Base-by-base conservation (phyloP, 2,113 vertebrate species). In the Heteronetta atricapilla region DNA sequence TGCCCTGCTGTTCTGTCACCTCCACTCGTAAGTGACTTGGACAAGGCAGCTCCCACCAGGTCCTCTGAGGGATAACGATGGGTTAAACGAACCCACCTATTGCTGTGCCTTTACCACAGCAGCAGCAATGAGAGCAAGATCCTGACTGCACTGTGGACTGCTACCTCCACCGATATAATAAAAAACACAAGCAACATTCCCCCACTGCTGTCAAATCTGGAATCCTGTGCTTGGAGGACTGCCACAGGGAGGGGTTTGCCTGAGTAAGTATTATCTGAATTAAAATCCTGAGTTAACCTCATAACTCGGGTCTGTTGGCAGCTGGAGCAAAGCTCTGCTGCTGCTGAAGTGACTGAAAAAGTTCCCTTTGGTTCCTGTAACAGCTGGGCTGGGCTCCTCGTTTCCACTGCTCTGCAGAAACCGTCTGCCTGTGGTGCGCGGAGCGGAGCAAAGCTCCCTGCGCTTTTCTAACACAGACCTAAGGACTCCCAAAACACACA, bases 361-460 rank as follows among this genome's bases (percentile, higher is more conserved):
- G 31, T 48, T 84, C 58, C 56, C 52, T 86, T 62, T 0, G 2
- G 21, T 52, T 92, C 84, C n/a, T 70, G 28, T 55, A 44, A 63
- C 6, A 36, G 46, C 8, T 86, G 53, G n/a, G 29, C 53, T 88
- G 68, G 46, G 33, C 28, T 89, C 48, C 64, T 68, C 18, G 25
- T 83, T 86, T 84, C 50, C 33, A 42, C 48, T 84, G 50, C 68
- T 2, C 73, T 50, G 53, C 84, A 68, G 38, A 76, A 96, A 76
- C 1, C 3, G 64, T 33, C 52, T 74, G 33, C 40, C 55, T 28
- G 7, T 0, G 0, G 31, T 9, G 22, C 29, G 72, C 28, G 73
- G 64, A 77, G 40, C n/a, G 0, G 0, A 85, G 78, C 20, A 64
- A 79, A 91, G 29, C 36, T 80, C 0, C 0, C 34, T 69, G 33